Conservation (phyloP, 2,797 vertebrate species). For the Ctenosaura bakeri region DNA sequence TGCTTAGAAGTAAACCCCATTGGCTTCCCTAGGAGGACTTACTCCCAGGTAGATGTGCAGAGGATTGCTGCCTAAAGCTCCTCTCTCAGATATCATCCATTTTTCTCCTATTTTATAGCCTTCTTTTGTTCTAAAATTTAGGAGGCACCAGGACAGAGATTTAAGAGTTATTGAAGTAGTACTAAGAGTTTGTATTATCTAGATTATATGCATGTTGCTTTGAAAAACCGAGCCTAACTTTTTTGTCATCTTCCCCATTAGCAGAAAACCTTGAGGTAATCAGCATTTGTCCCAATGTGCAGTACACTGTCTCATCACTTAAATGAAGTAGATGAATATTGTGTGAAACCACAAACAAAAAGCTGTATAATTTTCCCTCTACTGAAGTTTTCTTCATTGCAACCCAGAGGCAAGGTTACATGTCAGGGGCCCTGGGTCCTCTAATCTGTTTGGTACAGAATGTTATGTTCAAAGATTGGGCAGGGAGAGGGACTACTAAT, state of each 20-base stretch:
- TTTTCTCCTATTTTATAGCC: neutral
- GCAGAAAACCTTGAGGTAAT: neutral
- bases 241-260: neutral
- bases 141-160: neutral
- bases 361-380: neutral
- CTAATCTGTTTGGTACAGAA: neutral
- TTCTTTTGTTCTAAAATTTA: neutral
- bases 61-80: neutral
- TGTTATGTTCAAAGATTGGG: neutral
- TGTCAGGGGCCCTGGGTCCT: neutral
- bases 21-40: neutral
- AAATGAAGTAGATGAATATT: neutral
- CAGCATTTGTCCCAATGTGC: neutral
- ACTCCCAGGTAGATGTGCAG: neutral
- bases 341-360: neutral
- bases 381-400: neutral
- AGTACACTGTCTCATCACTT: neutral
- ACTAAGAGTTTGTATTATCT: neutral
- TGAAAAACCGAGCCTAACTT: slow-evolving; percentile 2
- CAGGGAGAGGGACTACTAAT: neutral
- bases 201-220: neutral
- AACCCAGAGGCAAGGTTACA: neutral
- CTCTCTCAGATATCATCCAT: neutral
- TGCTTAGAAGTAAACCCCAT: neutral
- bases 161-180: neutral